Percentiles rank a stretch among this genome's conserved stretches.
phyloP scores from a whole-genome alignment of 1,140 invertebrate species.

The Gonioctena quinquepunctata region DNA sequence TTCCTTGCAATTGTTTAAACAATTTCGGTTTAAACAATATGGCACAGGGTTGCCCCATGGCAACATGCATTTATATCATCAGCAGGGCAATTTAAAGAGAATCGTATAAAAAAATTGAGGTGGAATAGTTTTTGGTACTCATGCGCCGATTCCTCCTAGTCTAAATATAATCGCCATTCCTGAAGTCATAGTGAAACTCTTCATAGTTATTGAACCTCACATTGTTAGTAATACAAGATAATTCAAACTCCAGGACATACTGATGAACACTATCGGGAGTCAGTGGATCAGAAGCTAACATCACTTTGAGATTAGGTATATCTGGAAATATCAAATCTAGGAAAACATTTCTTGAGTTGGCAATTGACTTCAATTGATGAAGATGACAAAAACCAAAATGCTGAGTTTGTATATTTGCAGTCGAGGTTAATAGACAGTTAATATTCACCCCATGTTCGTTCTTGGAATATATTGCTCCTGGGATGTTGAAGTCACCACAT shows the following conservation, averaged over 20 bases:
- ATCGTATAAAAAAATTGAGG: too few relatives aligned
- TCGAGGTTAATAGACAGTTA: background rate
- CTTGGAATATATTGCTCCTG: background rate
- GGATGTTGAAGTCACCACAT: background rate
- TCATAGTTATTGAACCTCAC: background rate
- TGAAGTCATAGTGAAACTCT: background rate
- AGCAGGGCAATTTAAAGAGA: too few relatives aligned
- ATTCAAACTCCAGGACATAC: background rate
- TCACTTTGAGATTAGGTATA: background rate
- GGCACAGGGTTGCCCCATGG: too few relatives aligned
- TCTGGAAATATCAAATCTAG: background rate
- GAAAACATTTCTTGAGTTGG: too few relatives aligned
- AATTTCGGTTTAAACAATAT: too few relatives aligned
- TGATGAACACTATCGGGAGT: background rate
- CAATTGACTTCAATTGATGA: too few relatives aligned
- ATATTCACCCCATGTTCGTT: background rate
- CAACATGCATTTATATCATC: too few relatives aligned
- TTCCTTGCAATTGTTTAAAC: too few relatives aligned
- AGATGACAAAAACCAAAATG: too few relatives aligned
- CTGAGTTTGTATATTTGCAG: background rate
- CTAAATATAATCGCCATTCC: too few relatives aligned
- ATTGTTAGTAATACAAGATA: background rate
- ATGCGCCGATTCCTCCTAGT: too few relatives aligned
- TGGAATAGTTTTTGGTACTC: too few relatives aligned
- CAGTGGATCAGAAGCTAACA: background rate